Evolutionary conservation across 2,888 invertebrate genomes (phyloP).

Genomic region (Cabera pusaria): DNA sequence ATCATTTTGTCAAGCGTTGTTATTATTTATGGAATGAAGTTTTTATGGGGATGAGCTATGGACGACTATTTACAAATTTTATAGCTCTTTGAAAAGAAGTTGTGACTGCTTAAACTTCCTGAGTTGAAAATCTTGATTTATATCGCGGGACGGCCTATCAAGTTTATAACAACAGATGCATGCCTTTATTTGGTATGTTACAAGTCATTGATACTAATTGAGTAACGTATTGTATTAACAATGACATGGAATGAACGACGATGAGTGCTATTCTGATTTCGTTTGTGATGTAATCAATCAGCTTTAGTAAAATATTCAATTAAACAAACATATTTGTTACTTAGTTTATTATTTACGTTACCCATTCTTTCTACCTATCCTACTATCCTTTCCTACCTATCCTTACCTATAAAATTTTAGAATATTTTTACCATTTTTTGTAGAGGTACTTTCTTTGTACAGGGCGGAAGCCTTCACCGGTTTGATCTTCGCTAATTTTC

Average conservation of each 20-base stretch:
- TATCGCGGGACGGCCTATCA: conserved; percentile 17
- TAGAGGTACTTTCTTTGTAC: no score
- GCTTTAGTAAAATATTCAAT: no score
- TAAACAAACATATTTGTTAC: no score
- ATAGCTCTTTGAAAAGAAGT: conserved; percentile 55
- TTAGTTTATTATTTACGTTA: no score
- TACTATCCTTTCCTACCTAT: no score
- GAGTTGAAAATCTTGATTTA: conserved; percentile 23
- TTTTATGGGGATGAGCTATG: conserved; percentile 61
- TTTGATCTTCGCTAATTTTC: no score
- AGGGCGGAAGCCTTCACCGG: no score
- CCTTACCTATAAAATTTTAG: no score
- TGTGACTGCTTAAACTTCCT: conserved; percentile 60
- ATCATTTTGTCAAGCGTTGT: conserved; percentile 74
- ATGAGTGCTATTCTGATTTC: no score
- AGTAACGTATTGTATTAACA: conserved; percentile 25
- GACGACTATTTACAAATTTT: conserved; percentile 59
- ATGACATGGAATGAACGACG: background rate
- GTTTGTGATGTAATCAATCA: no score
- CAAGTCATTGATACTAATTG: conserved; percentile 65
- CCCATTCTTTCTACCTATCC: no score
- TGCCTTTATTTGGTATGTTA: conserved; percentile 32
- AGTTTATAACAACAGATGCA: conserved; percentile 1
- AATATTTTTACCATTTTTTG: no score
- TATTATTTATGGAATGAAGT: conserved; percentile 60